phyloP scores from a whole-genome alignment of 2,797 vertebrate genomes.

The Graptemys geographica region DNA sequence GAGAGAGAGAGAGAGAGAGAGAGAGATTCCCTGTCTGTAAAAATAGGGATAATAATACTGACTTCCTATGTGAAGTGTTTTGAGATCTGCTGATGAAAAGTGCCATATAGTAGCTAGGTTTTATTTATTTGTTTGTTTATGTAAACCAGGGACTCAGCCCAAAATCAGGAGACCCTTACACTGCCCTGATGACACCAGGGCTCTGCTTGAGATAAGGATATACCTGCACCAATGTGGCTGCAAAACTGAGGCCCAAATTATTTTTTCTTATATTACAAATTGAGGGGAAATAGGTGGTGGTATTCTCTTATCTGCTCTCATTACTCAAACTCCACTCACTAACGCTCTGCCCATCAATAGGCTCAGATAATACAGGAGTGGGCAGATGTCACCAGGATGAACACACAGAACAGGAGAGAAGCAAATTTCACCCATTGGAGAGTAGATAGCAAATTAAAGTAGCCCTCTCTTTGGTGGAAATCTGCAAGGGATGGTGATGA shows the following conservation, averaged over 20 bases:
- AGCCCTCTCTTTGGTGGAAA: neutral
- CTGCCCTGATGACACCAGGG: neutral
- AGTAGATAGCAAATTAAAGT: conserved; percentile 62
- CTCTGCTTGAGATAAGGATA: accelerated
- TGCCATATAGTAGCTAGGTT: neutral
- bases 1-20: neutral
- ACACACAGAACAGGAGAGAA: conserved; percentile 59
- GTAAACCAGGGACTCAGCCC: neutral
- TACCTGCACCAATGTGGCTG: neutral
- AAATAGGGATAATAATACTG: neutral
- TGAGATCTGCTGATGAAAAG: neutral
- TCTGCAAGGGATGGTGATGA: accelerated
- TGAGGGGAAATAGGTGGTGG: accelerated
- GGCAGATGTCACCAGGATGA: conserved; percentile 28
- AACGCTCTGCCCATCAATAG: neutral
- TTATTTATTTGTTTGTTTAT: neutral
- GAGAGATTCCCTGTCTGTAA: neutral
- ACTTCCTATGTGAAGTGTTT: neutral
- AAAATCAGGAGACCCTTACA: neutral
- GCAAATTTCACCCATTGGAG: conserved; percentile 33
- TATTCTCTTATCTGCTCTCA: neutral
- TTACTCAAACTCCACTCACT: accelerated
- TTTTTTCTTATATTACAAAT: accelerated
- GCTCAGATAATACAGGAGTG: neutral
- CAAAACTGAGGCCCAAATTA: neutral